phyloP scores from a whole-genome alignment of 2,888 invertebrate genomes.

The Pedicia rivosa region DNA sequence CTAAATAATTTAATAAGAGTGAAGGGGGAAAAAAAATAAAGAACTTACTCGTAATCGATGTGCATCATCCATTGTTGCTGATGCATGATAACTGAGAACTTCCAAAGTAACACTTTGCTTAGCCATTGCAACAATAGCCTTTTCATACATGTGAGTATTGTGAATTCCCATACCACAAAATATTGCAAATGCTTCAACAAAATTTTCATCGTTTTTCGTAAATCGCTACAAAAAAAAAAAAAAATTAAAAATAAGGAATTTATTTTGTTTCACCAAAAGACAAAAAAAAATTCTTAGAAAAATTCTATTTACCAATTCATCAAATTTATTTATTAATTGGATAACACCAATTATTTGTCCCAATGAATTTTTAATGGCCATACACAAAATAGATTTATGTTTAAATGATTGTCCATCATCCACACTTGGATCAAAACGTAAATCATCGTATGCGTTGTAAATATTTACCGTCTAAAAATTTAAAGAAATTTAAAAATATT shows the following conservation, averaged over 20 bases:
- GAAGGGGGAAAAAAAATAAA: not conserved
- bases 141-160: conserved; percentile 95
- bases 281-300: not conserved
- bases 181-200: conserved; percentile 93
- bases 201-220: conserved; percentile 91
- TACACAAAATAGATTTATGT: conserved; percentile 82
- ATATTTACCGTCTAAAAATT: conserved; percentile 71
- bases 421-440: conserved; percentile 72
- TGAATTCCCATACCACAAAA: conserved; percentile 97
- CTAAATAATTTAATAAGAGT: conserved; percentile 4
- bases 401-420: conserved; percentile 70
- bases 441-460: conserved; percentile 75
- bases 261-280: too few species aligned
- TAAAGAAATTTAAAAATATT: conserved; percentile 1
- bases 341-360: conserved; percentile 88
- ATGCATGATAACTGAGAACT: conserved; percentile 85
- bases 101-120: conserved; percentile 92
- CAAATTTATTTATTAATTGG: conserved; percentile 84
- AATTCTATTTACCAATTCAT: conserved; percentile 42
- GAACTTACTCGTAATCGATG: conserved; percentile 64
- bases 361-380: conserved; percentile 90
- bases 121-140: conserved; percentile 88
- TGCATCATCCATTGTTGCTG: conserved; percentile 80
- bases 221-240: conserved; percentile 36
- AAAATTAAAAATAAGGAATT: not conserved